Conservation (phyloP, 2,113 vertebrate species). For the Cololabis saira region DNA sequence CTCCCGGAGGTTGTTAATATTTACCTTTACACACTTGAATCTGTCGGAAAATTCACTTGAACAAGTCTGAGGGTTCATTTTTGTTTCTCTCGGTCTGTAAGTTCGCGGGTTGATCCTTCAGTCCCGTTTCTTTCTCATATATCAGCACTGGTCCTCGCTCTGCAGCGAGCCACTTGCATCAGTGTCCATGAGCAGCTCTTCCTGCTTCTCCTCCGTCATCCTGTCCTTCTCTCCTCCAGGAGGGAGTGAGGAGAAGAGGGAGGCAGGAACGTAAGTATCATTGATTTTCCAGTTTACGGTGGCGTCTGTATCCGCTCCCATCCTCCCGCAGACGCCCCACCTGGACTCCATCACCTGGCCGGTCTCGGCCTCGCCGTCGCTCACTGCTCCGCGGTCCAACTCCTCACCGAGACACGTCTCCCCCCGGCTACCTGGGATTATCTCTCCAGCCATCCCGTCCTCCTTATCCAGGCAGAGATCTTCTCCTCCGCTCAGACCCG, state of each 20-base stretch:
- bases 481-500: constrained; percentile 1
- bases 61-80: background rate
- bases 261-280: background rate
- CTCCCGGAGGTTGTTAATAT: background rate
- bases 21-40: background rate
- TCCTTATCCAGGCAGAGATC: constrained; percentile 1
- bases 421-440: background rate
- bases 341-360: constrained; percentile 11
- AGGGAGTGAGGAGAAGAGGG: background rate
- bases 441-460: background rate
- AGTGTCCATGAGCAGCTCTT: constrained; percentile 37
- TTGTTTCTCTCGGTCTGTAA: background rate
- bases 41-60: background rate
- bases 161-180: constrained; percentile 4
- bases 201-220: constrained; percentile 21
- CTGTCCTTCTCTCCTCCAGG: constrained; percentile 9
- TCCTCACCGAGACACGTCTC: constrained; percentile 9
- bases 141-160: constrained; percentile 59
- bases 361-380: background rate
- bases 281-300: constrained; percentile 5
- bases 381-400: background rate
- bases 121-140: background rate
- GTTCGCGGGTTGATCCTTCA: background rate
- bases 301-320: background rate
- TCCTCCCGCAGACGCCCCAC: background rate